Conservation (phyloP, 2,113 vertebrate genomes). For the Uria aalge region DNA sequence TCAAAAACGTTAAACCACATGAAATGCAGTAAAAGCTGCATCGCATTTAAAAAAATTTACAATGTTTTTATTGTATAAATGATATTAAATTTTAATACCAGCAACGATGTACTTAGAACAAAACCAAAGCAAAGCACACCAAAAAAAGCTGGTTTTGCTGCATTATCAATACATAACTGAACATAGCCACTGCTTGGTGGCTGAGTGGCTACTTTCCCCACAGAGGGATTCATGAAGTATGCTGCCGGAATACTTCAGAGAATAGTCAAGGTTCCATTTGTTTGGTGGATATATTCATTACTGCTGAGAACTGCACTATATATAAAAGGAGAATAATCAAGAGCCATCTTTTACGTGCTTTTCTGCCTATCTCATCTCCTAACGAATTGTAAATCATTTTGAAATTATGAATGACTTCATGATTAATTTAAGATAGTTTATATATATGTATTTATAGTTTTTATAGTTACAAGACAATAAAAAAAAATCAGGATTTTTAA, state of each 20-base stretch:
- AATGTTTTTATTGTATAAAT: slow-evolving; percentile 45
- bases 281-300: background rate
- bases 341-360: background rate
- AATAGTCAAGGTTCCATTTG: background rate
- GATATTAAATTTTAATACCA: slow-evolving; percentile 10
- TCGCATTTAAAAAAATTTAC: background rate
- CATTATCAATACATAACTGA: background rate
- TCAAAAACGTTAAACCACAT: slow-evolving; percentile 58
- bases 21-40: slow-evolving; percentile 47
- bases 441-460: background rate
- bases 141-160: background rate
- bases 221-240: background rate
- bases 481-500: background rate
- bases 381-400: background rate
- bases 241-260: background rate
- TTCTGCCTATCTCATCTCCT: background rate
- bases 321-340: background rate
- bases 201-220: background rate
- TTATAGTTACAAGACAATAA: background rate
- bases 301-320: accelerated
- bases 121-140: background rate
- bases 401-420: background rate
- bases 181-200: background rate
- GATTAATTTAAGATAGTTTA: background rate
- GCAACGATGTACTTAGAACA: background rate